Conservation (phyloP, 1,140 invertebrate species). For the Adelges cooleyi region DNA sequence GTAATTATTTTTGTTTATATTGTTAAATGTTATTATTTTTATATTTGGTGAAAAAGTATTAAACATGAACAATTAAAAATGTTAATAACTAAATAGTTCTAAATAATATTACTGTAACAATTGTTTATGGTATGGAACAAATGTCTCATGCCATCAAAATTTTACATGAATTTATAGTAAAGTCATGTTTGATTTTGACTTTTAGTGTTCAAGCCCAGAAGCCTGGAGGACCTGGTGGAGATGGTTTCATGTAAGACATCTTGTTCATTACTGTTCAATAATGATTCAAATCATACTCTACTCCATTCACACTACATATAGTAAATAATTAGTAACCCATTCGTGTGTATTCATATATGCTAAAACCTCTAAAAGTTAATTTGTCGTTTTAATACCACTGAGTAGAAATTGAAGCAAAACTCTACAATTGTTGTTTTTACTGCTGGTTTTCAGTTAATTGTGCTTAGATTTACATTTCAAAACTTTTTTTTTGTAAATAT, state of each 20-base stretch:
- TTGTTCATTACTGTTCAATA: slow-evolving; percentile 2
- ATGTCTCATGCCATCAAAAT: too few species aligned
- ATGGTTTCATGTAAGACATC: slow-evolving; percentile 20
- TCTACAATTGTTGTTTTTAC: background rate
- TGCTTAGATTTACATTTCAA: background rate
- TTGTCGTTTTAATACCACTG: background rate
- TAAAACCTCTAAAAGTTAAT: too few species aligned
- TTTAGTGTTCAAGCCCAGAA: slow-evolving; percentile 24
- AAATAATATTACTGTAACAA: too few species aligned
- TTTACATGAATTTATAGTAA: too few species aligned
- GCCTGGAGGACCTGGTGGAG: slow-evolving; percentile 18
- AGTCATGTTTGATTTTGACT: slow-evolving; percentile 1
- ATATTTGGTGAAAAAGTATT: too few species aligned
- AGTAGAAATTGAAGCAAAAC: background rate
- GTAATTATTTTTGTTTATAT: too few species aligned
- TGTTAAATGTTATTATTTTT: too few species aligned
- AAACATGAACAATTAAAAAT: too few species aligned
- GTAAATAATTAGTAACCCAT: background rate
- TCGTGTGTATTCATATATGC: background rate
- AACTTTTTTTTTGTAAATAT: slow-evolving; percentile 17
- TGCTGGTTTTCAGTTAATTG: slow-evolving; percentile 6
- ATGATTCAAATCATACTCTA: slow-evolving; percentile 3
- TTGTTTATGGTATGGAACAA: too few species aligned
- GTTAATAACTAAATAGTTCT: too few species aligned
- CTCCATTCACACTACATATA: background rate